These are phyloP conservation scores for Trialeurodes vaporariorum DNA, from an alignment of 1,140 invertebrate species.

Conservation along the genomic window DNA sequence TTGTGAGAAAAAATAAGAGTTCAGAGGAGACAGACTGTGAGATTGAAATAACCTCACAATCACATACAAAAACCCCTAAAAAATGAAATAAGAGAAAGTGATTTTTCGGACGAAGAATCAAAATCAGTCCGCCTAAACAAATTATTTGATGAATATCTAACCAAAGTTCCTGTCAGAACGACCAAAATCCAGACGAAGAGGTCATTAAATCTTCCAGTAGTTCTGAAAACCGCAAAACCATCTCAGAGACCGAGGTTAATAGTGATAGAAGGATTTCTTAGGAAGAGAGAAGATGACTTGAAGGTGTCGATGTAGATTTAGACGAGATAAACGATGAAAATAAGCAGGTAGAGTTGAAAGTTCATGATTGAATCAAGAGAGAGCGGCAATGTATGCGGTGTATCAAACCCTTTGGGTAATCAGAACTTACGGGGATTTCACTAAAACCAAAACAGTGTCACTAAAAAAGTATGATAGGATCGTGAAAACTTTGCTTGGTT, in stretches of 20 bases:
- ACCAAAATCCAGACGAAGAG: neutral
- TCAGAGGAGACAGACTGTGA: too few species aligned
- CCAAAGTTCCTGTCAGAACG: too few species aligned
- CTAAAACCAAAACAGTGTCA: constrained; percentile 92
- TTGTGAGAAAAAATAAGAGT: too few species aligned
- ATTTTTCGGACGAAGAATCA: neutral
- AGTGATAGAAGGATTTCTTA: too few species aligned
- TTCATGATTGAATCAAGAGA: too few species aligned
- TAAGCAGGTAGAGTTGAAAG: too few species aligned
- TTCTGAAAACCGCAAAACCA: neutral
- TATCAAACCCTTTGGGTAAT: constrained; percentile 87
- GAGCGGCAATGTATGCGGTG: neutral
- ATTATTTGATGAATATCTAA: too few species aligned
- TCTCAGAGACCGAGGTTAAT: neutral
- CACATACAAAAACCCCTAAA: neutral
- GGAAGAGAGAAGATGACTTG: neutral
- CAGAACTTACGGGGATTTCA: constrained; percentile 84
- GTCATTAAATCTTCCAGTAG: neutral
- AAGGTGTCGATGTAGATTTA: too few species aligned
- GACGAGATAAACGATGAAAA: too few species aligned
- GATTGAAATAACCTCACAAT: too few species aligned
- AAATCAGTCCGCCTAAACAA: neutral
- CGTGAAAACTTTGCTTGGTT: constrained; percentile 71
- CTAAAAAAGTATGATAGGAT: constrained; percentile 81
- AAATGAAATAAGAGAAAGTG: neutral